Evolutionary conservation across 2,888 invertebrate species (phyloP), one percentile per base, ranked within the genome.

Genomic region (Piscicola geometra): DNA sequence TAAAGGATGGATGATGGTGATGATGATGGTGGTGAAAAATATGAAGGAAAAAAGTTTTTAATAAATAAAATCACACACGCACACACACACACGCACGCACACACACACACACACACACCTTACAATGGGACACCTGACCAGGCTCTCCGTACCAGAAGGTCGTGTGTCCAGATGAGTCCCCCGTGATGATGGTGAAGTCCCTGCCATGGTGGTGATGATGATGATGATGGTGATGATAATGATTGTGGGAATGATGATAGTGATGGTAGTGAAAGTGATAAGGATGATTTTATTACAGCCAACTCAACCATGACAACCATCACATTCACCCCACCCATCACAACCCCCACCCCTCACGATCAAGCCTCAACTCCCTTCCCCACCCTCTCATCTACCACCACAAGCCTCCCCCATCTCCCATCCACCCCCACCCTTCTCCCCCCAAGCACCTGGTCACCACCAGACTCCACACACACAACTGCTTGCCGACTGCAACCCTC

Each of bases 131-230:
- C 12, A 71, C n/a, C 21, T 71, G 50, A 28, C 71, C 71, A 32
- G 71, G 71, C 56, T 52, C 30, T 50, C 71, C 71, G 30, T 50
- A 71, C 47, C 71, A 71, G 56, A 71, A 71, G n/a, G 71, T n/a
- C 12, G 71, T 71, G 52, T 71, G 33, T 5, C 71, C 71, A n/a
- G 50, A 50, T 21, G 71, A 71, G 71, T 71, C 71, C 2, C 71
- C 71, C 25, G 52, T 71, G 50, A 71, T 71, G 21, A 71, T 71
- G 28, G 71, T 71, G 56, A 71, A 71, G 30, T 52, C 52, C 9
- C 71, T 71, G 71, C 52, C 15, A 21, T 52, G 41, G 41, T 41
- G 41, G 41, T 41, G 41, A 41, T 41, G 41, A 41, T 15, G 41
- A 41, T 15, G 41, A 41, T 41, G 41, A 41, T 41, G 41, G 15